These are phyloP conservation scores for Cephus pulcher DNA, from an alignment of 2,888 invertebrate species.

Conservation along the genomic window DNA sequence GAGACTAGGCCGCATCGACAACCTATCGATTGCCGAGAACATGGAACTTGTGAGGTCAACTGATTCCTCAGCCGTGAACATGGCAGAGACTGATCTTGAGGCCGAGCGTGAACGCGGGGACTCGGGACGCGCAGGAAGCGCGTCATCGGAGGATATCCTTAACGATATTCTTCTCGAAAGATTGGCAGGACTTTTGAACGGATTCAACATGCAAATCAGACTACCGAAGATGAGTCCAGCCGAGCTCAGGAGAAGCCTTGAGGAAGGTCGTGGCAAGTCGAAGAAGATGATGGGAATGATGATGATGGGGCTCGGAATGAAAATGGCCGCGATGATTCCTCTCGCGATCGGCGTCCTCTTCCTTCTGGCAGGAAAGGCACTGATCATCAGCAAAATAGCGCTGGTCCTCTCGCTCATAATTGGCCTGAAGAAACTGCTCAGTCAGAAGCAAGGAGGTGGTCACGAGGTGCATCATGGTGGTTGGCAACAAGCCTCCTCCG, in stretches of 20 bases:
- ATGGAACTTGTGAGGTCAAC: slow-evolving; percentile 74
- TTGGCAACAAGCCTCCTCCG: slow-evolving; percentile 65
- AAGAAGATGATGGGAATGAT: slow-evolving; percentile 93
- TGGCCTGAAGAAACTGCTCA: slow-evolving; percentile 83
- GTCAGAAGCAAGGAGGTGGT: slow-evolving; percentile 74
- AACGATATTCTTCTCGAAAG: slow-evolving; percentile 79
- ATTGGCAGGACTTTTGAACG: slow-evolving; percentile 77
- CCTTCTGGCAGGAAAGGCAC: slow-evolving; percentile 86
- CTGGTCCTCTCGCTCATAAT: slow-evolving; percentile 84
- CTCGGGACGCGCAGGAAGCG: slow-evolving; percentile 73
- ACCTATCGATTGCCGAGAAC: slow-evolving; percentile 74
- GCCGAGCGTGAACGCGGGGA: slow-evolving; percentile 73
- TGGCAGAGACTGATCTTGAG: slow-evolving; percentile 77
- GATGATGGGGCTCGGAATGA: slow-evolving; percentile 90
- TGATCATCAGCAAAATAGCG: slow-evolving; percentile 85
- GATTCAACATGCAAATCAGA: slow-evolving; percentile 81
- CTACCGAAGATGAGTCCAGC: slow-evolving; percentile 78
- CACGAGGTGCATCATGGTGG: slow-evolving; percentile 64
- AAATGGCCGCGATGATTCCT: slow-evolving; percentile 85
- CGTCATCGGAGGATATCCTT: slow-evolving; percentile 76
- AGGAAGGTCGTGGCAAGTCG: slow-evolving; percentile 88
- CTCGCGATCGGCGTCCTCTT: slow-evolving; percentile 84
- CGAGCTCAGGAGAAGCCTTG: slow-evolving; percentile 77
- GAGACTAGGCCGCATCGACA: slow-evolving; percentile 79
- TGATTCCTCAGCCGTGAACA: slow-evolving; percentile 42